Base-by-base conservation (phyloP, 35 echinoderm and acorn worm species). In the Amphiura filiformis region DNA sequence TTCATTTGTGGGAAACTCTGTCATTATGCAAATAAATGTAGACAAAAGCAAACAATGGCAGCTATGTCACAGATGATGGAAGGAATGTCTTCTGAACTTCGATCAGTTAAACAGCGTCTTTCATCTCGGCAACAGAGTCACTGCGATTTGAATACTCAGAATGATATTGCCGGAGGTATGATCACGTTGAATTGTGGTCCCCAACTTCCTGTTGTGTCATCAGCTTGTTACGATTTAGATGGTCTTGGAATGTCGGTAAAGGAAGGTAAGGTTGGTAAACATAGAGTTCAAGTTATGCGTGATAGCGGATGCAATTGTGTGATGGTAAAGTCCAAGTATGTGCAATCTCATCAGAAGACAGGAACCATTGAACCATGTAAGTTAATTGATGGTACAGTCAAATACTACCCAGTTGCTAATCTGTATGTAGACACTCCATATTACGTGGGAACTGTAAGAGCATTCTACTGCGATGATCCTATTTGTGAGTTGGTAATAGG, bases 321-420 rank as follows among this genome's bases (percentile, higher is more conserved):
- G 28, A 47, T 92, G 4, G 56, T 92, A 42, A 65, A 82, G 31
- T 2, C 38, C 17, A 35, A 34, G 49, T 38, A 87, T 20, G 84
- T 92, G 17, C 28, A 57, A 34, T 22, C 70, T 12, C 9, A 30
- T 34, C 85, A 92, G 75, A 44, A 87, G 39, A 87, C 90, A 44
- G 84, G 84, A 13, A 34, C 81, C 39, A 26, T 80, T 0, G 64
- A 65, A 37, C 56, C 35, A 34, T 92, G 84, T 47, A 44, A 87
- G 32, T 76, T 92, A 34, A 36, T 92, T 65, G 90, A 92, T 87
- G 84, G 90, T 41, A 90, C 88, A 57, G 57, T 86, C 11, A 79
- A 84, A 30, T 61, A 40, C 32, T 42, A 38, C 11, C 77, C 77
- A 13, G 79, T 87, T 41, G 91, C 91, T 11, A 40, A 64, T 9